Conservation (phyloP, 2,113 vertebrate species). For the Sprattus sprattus region DNA sequence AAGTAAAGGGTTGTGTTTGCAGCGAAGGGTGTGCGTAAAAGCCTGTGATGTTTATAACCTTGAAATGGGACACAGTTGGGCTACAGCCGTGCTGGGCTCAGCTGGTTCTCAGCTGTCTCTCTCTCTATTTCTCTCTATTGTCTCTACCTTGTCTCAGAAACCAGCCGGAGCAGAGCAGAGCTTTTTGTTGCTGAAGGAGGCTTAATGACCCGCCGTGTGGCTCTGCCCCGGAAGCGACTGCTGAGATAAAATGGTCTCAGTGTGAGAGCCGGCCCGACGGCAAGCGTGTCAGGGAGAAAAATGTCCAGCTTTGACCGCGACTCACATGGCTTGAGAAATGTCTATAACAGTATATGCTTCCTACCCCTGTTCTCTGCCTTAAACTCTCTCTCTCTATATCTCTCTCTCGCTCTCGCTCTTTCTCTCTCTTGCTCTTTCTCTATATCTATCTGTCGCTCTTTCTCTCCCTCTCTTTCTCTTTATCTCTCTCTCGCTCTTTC, state of each 20-base stretch:
- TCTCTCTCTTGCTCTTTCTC: neutral
- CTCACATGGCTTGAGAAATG: neutral
- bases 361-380: neutral
- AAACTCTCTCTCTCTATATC: neutral
- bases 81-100: neutral
- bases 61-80: slow-evolving; percentile 11
- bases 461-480: neutral
- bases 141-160: neutral
- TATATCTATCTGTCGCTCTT: too few species aligned
- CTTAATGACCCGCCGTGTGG: neutral
- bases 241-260: slow-evolving; percentile 7
- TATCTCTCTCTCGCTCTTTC: neutral
- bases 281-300: neutral
- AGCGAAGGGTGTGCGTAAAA: neutral
- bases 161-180: neutral
- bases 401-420: neutral
- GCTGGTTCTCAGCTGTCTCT: neutral
- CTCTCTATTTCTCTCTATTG: neutral
- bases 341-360: neutral
- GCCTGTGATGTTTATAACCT: slow-evolving; percentile 18
- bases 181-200: slow-evolving; percentile 12
- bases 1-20: neutral
- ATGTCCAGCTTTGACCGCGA: neutral
- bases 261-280: neutral
- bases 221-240: neutral